A percentile compares a stretch with the other conserved stretches of the same genome.
Evolutionary conservation across 2,888 invertebrate genomes (phyloP).

Genomic region (Lithophane semibrunnea): DNA sequence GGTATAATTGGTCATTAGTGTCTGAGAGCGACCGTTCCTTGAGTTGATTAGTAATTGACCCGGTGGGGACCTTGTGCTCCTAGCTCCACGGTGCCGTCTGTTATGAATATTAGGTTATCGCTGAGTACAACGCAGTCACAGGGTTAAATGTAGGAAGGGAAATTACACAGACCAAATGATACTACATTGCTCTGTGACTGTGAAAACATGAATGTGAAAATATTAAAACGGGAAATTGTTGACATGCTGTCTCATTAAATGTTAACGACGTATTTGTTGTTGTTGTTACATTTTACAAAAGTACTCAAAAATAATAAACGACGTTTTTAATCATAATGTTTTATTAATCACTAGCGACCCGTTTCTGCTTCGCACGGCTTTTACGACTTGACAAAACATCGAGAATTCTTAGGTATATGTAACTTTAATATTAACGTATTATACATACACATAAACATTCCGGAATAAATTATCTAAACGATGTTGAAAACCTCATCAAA

Average conservation of each 20-base stretch:
- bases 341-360: background rate
- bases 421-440: too few relatives aligned
- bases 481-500: too few relatives aligned
- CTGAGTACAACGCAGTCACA: constrained; percentile 44
- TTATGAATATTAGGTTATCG: constrained; percentile 68
- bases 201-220: background rate
- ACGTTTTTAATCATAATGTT: background rate
- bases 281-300: background rate
- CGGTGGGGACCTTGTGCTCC: constrained; percentile 77
- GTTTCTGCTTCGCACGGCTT: too few relatives aligned
- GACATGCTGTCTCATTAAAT: background rate
- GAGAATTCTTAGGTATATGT: too few relatives aligned
- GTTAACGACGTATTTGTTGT: background rate
- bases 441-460: too few relatives aligned
- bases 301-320: background rate
- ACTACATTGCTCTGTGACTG: constrained; percentile 1
- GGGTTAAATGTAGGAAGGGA: constrained; percentile 45
- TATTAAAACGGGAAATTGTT: constrained; percentile 1
- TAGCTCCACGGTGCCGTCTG: constrained; percentile 64
- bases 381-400: too few relatives aligned
- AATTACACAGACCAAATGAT: constrained; percentile 13
- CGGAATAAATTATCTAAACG: too few relatives aligned
- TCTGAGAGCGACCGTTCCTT: constrained; percentile 78
- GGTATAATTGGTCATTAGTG: constrained; percentile 86
- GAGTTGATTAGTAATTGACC: constrained; percentile 88